Conservation (phyloP, 2,888 invertebrate species). For the Fissipunctia ypsillon region DNA sequence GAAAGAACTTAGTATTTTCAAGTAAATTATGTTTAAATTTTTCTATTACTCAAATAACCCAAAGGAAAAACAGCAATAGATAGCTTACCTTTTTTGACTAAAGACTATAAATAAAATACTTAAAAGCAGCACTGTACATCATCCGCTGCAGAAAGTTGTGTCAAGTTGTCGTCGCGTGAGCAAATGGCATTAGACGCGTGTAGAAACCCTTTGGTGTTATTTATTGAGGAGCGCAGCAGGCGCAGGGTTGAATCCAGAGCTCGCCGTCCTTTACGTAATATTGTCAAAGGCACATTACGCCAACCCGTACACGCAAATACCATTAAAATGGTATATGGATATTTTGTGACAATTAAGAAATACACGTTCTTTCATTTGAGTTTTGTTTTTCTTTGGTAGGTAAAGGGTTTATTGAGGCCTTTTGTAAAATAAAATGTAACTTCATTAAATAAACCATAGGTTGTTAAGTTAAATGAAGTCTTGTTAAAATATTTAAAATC, state of each 20-base stretch:
- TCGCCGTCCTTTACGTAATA: conserved; percentile 67
- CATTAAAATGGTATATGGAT: conserved; percentile 66
- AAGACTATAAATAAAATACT: conserved; percentile 10
- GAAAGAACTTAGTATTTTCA: not conserved
- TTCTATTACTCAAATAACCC: not conserved
- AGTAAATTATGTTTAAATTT: not conserved
- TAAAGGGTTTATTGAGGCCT: conserved; percentile 25
- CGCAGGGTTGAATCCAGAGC: conserved; percentile 68
- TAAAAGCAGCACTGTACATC: conserved; percentile 57
- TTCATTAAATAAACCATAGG: conserved; percentile 9
- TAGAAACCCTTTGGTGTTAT: conserved; percentile 87
- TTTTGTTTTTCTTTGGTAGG: conserved; percentile 18
- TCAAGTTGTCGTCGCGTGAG: conserved; percentile 83
- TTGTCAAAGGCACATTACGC: conserved; percentile 71
- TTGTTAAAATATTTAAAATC: not conserved
- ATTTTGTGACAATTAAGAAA: conserved; percentile 64
- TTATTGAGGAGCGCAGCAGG: conserved; percentile 82
- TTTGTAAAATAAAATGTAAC: not conserved
- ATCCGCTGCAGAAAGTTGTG: conserved; percentile 77
- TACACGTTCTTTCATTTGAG: conserved; percentile 38
- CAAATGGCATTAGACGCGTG: conserved; percentile 80
- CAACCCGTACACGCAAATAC: conserved; percentile 65
- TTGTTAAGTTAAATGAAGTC: not conserved
- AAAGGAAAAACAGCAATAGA: not conserved
- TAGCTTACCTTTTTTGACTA: not conserved